phyloP scores from a whole-genome alignment of 1,140 invertebrate species.

The Lepidurus apus region DNA sequence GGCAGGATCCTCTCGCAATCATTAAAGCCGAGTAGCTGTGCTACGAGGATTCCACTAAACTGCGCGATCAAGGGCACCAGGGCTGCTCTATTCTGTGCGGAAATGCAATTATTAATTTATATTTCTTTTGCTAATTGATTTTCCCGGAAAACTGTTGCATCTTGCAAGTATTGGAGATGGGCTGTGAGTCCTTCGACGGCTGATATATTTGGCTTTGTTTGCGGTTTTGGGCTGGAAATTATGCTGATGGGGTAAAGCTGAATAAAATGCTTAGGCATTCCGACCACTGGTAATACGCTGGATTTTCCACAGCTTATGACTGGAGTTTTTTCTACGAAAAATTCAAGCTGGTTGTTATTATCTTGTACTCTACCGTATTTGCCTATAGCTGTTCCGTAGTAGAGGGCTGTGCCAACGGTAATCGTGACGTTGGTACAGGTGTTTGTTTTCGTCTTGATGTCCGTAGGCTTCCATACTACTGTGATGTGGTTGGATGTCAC shows the following conservation, averaged over 20 bases:
- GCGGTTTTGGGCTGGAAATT: background rate
- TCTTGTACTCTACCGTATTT: background rate
- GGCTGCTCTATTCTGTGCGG: background rate
- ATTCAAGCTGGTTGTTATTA: background rate
- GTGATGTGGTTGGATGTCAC: background rate
- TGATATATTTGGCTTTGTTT: background rate
- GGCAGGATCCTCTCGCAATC: background rate
- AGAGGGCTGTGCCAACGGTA: background rate
- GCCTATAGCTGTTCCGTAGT: background rate
- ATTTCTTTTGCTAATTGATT: background rate
- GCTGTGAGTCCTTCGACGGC: background rate
- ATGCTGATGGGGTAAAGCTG: background rate
- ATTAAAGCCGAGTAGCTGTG: background rate
- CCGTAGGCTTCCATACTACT: background rate
- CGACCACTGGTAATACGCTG: background rate
- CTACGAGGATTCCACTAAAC: background rate
- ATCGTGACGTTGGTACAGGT: background rate
- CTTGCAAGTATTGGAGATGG: background rate
- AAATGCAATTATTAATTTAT: background rate
- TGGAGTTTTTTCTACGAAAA: background rate
- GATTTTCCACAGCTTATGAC: background rate
- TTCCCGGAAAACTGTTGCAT: background rate
- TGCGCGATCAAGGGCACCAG: background rate
- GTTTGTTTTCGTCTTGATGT: background rate
- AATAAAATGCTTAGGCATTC: background rate